Evolutionary conservation across 2,888 invertebrate genomes (phyloP), one percentile per base, ranked within the genome.

Genomic region (Cheilosia impressa): DNA sequence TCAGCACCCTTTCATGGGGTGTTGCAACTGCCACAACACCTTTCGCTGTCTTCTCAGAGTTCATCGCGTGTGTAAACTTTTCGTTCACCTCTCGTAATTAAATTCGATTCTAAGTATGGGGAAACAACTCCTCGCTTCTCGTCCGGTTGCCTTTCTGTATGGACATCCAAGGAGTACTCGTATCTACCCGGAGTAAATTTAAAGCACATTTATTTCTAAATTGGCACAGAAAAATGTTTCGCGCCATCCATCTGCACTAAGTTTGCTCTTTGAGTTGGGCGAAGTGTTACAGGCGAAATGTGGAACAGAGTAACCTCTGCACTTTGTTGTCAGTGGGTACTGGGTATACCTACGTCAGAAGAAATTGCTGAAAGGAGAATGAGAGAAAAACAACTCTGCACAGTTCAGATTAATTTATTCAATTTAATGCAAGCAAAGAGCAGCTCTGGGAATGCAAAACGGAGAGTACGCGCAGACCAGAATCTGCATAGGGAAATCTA

Each of bases 391-490:
- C 24, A 31, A 43, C 7, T 43, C 9, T 38, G 13, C 38, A 38
- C 38, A 77, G 77, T 77, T 77, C 69, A 77, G 53, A 77, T 55
- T 77, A 77, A 77, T 77, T 77, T 77, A 77, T 77, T 77, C 77
- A 62, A 69, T 77, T 77, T 69, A 62, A 53, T 53, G 69, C 27
- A 41, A 75, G 38, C 27, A 31, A 52, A 63, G 63, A 65, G 38
- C 22, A 47, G 38, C 22, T 41, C 43, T 27, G 55, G 27, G 17
- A 38, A 62, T 62, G 73, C 53, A 57, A 19, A 62, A 55, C 4
- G 50, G 45, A 52, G 47, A 24, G 9, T 17, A 7, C 52, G 27
- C 27, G 6, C 27, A 27, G 27, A 27, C 9, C 17, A 52, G 50
- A 45, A 69, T 69, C 69, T 77, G 50, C 50, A 50, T 50, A 69